Percentiles rank a stretch among this genome's conserved stretches.
Evolutionary conservation across 1,140 invertebrate genomes (phyloP).

Genomic region (Hyles vespertilio): DNA sequence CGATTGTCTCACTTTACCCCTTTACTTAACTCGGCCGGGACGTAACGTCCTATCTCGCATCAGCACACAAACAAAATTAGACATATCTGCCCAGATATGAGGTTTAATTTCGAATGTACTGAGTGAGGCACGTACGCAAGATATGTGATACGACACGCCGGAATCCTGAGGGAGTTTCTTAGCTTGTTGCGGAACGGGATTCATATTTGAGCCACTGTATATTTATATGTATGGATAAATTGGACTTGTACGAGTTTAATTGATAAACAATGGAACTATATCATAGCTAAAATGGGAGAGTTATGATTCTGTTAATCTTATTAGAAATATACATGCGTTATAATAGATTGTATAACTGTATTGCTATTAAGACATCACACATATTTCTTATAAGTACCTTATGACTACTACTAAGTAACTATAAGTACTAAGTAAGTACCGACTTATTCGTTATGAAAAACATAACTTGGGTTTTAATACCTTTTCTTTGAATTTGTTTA

Average conservation of each 20-base stretch:
- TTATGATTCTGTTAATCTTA: too few species aligned
- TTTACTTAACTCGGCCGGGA: conserved; percentile 34
- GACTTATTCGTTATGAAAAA: too few species aligned
- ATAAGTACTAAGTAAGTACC: too few species aligned
- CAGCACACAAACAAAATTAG: conserved; percentile 20
- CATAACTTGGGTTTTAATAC: too few species aligned
- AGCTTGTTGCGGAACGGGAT: conserved; percentile 64
- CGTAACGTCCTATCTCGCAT: conserved; percentile 27
- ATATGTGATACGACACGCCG: conserved; percentile 35
- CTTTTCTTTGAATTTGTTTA: too few species aligned
- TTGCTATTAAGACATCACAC: too few species aligned
- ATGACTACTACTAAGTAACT: too few species aligned
- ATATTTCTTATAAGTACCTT: too few species aligned
- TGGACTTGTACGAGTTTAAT: conserved; percentile 16
- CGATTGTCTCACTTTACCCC: conserved; percentile 75
- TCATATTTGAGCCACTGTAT: conserved; percentile 67
- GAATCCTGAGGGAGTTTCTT: conserved; percentile 71
- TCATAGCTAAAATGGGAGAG: not conserved
- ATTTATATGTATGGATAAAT: conserved; percentile 40
- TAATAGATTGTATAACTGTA: too few species aligned
- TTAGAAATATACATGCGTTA: too few species aligned
- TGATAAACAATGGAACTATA: conserved; percentile 17
- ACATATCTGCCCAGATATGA: conserved; percentile 20
- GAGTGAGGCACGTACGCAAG: not conserved
- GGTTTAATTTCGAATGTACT: conserved; percentile 32